A percentile compares a stretch with the other conserved stretches of the same genome.
Evolutionary conservation across 2,113 vertebrate species (phyloP).

Genomic region (Nasalis larvatus): DNA sequence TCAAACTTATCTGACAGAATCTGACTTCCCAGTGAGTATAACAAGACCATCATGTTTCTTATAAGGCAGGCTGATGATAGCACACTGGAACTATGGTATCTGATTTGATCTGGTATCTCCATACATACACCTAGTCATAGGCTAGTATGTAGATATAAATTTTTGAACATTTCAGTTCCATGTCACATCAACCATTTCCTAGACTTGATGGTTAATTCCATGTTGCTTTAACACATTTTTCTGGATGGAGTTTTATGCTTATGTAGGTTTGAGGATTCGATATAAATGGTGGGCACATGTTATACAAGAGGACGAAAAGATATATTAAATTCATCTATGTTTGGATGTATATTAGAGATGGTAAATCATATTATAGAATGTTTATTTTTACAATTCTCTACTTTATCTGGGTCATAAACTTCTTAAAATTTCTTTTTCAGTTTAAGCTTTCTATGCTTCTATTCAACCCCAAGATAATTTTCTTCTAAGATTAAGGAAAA

Average conservation of each 20-base stretch:
- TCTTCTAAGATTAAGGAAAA: slow-evolving; percentile 45
- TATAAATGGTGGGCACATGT: neutral
- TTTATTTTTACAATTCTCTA: slow-evolving; percentile 37
- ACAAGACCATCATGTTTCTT: fast-evolving
- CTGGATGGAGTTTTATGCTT: neutral
- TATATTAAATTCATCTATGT: neutral
- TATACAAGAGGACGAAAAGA: neutral
- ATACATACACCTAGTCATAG: neutral
- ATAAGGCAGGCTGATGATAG: neutral
- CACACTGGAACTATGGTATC: neutral
- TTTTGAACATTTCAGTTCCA: neutral
- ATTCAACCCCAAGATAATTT: slow-evolving; percentile 33
- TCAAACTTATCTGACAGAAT: neutral
- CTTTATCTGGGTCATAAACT: slow-evolving; percentile 19
- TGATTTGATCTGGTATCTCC: neutral
- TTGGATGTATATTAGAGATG: neutral
- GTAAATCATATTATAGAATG: neutral
- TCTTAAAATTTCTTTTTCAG: slow-evolving; percentile 19
- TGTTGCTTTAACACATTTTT: neutral
- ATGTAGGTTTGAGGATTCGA: neutral
- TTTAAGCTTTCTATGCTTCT: slow-evolving; percentile 11
- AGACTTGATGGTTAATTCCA: neutral
- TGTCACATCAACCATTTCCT: neutral
- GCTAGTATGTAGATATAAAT: neutral
- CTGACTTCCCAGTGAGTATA: neutral